Base-by-base conservation (phyloP, 2,797 vertebrate species). In the Neosilurus hyrtlii region DNA sequence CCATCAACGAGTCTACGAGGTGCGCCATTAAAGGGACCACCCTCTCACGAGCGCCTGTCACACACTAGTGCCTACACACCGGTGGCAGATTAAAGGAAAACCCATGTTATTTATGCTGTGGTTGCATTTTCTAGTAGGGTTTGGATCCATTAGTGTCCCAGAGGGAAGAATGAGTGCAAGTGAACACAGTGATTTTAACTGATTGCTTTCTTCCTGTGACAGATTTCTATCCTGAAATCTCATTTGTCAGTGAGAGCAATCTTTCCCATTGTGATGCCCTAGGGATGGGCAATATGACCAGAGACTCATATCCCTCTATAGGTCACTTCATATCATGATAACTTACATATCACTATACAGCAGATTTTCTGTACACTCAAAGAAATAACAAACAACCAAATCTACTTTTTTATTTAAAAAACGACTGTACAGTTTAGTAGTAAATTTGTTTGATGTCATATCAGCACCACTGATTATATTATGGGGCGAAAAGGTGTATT, bases 1-100 rank as follows among this genome's bases (percentile, higher is more conserved):
- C 49, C 74, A 88, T 80, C 86, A 81, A 86, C 78, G 79, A 81
- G 82, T 73, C 68, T 70, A 52, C 18, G 49, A 83, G 79, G 30
- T 83, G 82, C 67, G 72, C 70, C 76, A 82, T 88, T 89, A 88
- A 85, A 90, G 88, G 84, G 79, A 62, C 86, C 84, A 81, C 62
- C 67, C 75, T 83, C 76, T 86, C 85, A 85, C 68, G 67, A 11
- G 79, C 79, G 20, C 37, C 51, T 70, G 52, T 74, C 35, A 62
- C 74, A 77, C 5, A 51, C 66, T 2, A 43, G 24, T 75, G 62
- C 14, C 37, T 70, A 70, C 54, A 78, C 14, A 78, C 74, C 22
- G n/a, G 75, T 18, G 75, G 62, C 37, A 26, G 0, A 63, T 63
- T n/a, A 63, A 78, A 78, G 37, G 59, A 51, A 78, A 78, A 78